Percentiles rank a stretch among this genome's conserved stretches.
These are phyloP conservation scores for Corythoichthys intestinalis DNA, from an alignment of 2,113 vertebrate genomes.

Conservation along the genomic window DNA sequence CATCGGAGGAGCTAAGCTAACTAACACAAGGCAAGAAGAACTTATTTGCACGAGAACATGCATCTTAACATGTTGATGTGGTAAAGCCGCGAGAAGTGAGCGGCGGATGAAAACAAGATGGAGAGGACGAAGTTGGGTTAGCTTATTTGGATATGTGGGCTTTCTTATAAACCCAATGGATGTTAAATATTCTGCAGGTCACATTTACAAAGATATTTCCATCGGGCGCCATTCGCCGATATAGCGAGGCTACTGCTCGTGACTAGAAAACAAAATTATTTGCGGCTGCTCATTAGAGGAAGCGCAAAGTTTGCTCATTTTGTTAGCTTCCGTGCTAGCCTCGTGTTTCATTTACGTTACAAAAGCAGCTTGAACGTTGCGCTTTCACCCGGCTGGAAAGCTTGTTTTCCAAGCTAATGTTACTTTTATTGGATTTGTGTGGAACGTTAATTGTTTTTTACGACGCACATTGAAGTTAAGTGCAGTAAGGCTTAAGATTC, in stretches of 20 bases:
- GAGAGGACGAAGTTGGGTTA: conserved; percentile 61
- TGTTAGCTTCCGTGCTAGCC: conserved; percentile 57
- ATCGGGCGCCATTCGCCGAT: neutral
- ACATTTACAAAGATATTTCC: conserved; percentile 1
- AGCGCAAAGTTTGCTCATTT: conserved; percentile 55
- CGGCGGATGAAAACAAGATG: conserved; percentile 69
- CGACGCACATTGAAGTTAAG: neutral
- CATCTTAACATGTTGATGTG: conserved; percentile 50
- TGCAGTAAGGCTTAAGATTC: neutral
- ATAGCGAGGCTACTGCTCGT: neutral
- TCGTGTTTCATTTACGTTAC: conserved; percentile 46
- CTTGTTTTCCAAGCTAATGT: neutral
- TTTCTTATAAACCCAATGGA: conserved; percentile 21
- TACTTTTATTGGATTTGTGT: neutral
- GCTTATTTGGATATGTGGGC: conserved; percentile 39
- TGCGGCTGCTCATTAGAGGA: conserved; percentile 1
- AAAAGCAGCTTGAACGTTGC: conserved; percentile 34
- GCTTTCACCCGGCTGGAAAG: neutral
- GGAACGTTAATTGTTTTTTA: too few species aligned
- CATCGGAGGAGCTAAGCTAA: conserved; percentile 39
- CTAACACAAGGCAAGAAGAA: conserved; percentile 12
- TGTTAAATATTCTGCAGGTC: neutral
- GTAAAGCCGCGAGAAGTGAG: conserved; percentile 68
- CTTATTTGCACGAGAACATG: conserved; percentile 13
- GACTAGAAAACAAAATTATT: neutral